Conservation (phyloP, 2,797 vertebrate species). For the Squalus acanthias region DNA sequence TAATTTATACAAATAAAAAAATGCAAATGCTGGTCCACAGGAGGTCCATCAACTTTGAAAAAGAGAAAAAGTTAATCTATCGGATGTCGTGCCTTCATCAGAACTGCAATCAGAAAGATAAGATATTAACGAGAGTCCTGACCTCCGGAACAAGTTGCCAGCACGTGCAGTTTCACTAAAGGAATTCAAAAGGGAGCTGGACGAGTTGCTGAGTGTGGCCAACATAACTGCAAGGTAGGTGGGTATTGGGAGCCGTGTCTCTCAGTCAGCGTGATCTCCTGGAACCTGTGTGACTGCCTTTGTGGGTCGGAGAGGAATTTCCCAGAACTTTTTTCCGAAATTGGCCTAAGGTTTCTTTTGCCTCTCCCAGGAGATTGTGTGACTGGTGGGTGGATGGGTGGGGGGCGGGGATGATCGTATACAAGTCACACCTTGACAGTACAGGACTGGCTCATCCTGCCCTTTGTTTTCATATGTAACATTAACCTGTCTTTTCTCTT, state of each 20-base stretch:
- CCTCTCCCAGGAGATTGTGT: too few species aligned
- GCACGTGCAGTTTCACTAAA: neutral
- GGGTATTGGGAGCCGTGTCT: too few species aligned
- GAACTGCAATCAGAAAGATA: neutral
- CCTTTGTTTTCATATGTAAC: neutral
- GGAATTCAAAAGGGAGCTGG: neutral
- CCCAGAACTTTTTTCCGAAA: too few species aligned
- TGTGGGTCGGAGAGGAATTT: too few species aligned
- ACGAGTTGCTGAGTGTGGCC: too few species aligned
- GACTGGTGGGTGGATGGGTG: neutral
- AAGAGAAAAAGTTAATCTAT: neutral
- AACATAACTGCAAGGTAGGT: too few species aligned
- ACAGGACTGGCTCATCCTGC: neutral
- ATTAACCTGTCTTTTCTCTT: neutral
- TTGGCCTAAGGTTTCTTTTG: too few species aligned
- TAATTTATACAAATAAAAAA: neutral
- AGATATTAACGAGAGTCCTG: neutral
- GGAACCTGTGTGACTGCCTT: too few species aligned
- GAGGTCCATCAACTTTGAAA: neutral
- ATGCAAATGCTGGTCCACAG: neutral
- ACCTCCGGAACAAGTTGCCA: neutral
- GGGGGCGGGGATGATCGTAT: neutral
- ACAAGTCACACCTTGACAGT: neutral
- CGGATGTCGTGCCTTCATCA: neutral
- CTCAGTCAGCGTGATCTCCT: too few species aligned